Evolutionary conservation across 2,797 vertebrate species (phyloP), one percentile per base, ranked within the genome.

Genomic region (Chloroceryle inda): DNA sequence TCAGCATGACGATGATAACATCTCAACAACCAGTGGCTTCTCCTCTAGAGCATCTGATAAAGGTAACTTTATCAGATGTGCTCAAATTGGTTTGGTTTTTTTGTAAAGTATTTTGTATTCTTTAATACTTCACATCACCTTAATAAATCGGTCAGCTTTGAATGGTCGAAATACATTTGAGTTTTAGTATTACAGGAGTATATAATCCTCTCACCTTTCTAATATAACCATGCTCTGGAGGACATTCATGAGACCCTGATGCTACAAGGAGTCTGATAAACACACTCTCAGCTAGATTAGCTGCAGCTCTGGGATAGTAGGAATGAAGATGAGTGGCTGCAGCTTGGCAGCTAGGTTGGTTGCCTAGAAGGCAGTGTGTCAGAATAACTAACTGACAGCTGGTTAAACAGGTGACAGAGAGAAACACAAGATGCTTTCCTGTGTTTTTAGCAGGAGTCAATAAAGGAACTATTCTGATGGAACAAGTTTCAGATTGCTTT

Each of bases 11-110:
- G 99, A 99, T 37, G 99, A 99, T 97, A 99, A 99, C 98, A 99
- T 99, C 98, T 99, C 99, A 97, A 99, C 99, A 91, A 99, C 99
- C 64, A 99, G 99, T 95, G 99, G 99, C 64, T 99, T 99, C 96
- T 99, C 99, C 62, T 99, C 99, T 68, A 99, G 99, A 68, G 99
- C 99, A 33, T 99, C 99, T 97, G 99, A 99, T 96, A 99, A 99
- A 98, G 99, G 99, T 99, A 97, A 89, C 67, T 62, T 95, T 52
- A 52, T 23, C 49, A 52, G 18, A 3, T 29, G 37, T 86, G 75
- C 29, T 78, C 9, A 33, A 31, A 26, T 13, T 21, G 62, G 21
- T 78, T n/a, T 42, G 5, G 24, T 45, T 52, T 78, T 37, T 52
- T 35, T 15, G 5, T 62, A 45, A 56, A 45, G 40, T 73, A 67